Base-by-base conservation (phyloP, 2,888 invertebrate species). In the Chrysomela aeneicollis region DNA sequence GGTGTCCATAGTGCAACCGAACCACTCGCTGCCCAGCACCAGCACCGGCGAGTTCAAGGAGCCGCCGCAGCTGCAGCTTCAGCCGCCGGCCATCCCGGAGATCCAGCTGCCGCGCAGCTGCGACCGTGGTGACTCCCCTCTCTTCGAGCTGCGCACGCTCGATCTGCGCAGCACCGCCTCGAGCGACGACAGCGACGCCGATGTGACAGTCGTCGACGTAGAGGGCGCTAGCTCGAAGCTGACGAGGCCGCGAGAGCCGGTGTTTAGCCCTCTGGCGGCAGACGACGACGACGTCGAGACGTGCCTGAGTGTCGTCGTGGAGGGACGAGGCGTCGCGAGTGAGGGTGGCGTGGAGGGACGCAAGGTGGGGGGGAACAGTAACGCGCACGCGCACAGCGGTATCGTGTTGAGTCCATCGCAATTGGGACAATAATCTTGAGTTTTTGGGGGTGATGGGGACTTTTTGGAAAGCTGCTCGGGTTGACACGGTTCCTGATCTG, bases 331-430 rank as follows among this genome's bases (percentile, higher is more conserved):
- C 74, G 78, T 78, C 69, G 77, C 76, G 64, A 72, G 63, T 70
- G 70, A 74, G 50, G 74, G 72, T 63, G 71, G 69, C 68, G 68
- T 67, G 10, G 60, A 63, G 58, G 10, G 32, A 12, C 65, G 67
- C 32, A 69, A 73, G 46, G 63, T 60, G 62, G 59, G 65, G 26
- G 67, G 57, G 57, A 73, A 69, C 66, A 64, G 71, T 71, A 57
- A 46, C 47, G 77, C 76, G 73, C 71, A 74, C 61, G 74, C 83
- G 83, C 87, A 81, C 73, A 83, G 83, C 77, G 89, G 88, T 71
- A 87, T 89, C 69, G 87, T 89, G 68, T 85, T 89, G 74, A 88
- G 88, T 77, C 88, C 88, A 71, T 86, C 88, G 70, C 88, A 88
- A 78, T 83, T 89, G 76, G 86, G 86, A 82, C 81, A 81, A 79